A percentile compares a stretch with the other conserved stretches of the same genome.
These are phyloP conservation scores for Rhingia campestris DNA, from an alignment of 2,888 invertebrate species.

Conservation along the genomic window DNA sequence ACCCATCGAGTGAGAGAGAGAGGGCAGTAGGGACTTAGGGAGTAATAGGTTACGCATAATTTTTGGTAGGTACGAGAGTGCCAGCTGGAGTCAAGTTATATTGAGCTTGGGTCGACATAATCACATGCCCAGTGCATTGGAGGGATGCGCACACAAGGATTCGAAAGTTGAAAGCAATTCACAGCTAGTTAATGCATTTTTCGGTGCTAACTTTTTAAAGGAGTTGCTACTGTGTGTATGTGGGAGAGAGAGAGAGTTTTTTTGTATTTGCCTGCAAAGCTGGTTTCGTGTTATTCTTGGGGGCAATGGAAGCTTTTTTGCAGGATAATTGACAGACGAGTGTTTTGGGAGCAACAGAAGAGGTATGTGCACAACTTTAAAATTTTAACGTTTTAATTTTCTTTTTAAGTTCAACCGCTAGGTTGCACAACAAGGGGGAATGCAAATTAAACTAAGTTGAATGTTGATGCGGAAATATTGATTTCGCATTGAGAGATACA, in stretches of 20 bases:
- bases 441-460: no score
- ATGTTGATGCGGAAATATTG: no score
- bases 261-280: constrained; percentile 49
- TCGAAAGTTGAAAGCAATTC: constrained; percentile 72
- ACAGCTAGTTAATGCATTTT: constrained; percentile 68
- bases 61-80: constrained; percentile 9
- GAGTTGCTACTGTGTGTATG: background rate
- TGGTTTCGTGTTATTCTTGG: background rate
- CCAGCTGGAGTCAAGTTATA: constrained; percentile 6
- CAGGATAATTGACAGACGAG: constrained; percentile 80
- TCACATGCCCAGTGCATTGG: background rate
- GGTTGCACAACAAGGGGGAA: no score
- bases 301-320: constrained; percentile 36
- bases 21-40: background rate
- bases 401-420: background rate
- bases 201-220: background rate
- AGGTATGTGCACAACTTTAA: background rate
- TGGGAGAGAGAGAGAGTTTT: constrained; percentile 10
- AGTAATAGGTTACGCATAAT: constrained; percentile 28
- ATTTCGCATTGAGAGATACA: no score
- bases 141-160: constrained; percentile 27
- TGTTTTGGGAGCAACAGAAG: constrained; percentile 79
- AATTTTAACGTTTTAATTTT: background rate
- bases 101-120: background rate
- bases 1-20: no score